A percentile compares a stretch with the other conserved stretches of the same genome.
Conservation (phyloP, 2,797 vertebrate genomes). For the Ambastaia sidthimunki region DNA sequence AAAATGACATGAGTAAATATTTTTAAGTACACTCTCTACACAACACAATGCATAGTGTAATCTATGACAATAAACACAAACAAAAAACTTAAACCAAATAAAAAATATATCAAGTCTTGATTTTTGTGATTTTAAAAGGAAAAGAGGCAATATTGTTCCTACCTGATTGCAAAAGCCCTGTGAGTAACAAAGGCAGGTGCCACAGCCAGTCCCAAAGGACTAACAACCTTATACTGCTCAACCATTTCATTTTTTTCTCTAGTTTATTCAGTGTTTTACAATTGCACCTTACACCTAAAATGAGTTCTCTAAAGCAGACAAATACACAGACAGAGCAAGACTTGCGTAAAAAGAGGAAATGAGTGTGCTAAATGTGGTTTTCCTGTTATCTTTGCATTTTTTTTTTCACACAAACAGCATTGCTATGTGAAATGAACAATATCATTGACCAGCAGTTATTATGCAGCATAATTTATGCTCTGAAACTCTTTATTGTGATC, state of each 20-base stretch:
- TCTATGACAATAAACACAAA: too few relatives aligned
- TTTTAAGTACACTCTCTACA: too few relatives aligned
- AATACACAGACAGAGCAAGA: not conserved
- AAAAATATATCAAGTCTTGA: not conserved
- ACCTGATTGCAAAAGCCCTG: constrained; percentile 50
- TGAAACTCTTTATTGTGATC: too few relatives aligned
- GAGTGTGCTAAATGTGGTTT: constrained; percentile 39
- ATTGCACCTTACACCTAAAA: not conserved
- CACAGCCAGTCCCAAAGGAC: constrained; percentile 22
- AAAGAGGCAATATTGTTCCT: not conserved
- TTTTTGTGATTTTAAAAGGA: not conserved
- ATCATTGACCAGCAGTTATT: not conserved
- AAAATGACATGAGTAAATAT: too few relatives aligned
- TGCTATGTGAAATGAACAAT: not conserved
- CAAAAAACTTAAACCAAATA: too few relatives aligned
- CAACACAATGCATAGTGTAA: too few relatives aligned
- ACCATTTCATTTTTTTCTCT: not conserved
- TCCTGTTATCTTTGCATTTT: constrained; percentile 33
- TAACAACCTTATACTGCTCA: constrained; percentile 61
- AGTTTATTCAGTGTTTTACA: not conserved
- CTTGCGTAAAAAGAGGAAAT: constrained; percentile 14
- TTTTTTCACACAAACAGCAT: not conserved
- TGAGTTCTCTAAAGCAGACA: not conserved
- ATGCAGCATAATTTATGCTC: not conserved
- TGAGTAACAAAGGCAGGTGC: constrained; percentile 57